Evolutionary conservation across 2,888 invertebrate genomes (phyloP).

Genomic region (Mimumesa dahlbomi): DNA sequence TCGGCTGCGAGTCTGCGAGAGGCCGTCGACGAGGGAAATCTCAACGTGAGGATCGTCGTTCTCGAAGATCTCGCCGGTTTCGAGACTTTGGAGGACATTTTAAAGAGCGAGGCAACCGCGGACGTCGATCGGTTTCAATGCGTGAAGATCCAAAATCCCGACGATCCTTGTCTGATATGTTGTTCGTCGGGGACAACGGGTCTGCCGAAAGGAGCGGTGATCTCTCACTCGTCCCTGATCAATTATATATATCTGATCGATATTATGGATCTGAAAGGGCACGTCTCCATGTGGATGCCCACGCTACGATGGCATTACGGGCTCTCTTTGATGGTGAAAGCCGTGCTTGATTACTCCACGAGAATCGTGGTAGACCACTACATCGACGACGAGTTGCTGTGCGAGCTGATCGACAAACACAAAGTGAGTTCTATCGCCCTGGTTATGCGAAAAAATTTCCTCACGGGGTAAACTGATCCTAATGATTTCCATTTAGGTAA

Average conservation of each 20-base stretch:
- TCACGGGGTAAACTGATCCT: not conserved
- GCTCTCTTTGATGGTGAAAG: slow-evolving; percentile 26
- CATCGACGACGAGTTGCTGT: slow-evolving; percentile 33
- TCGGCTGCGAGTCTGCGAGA: slow-evolving; percentile 17
- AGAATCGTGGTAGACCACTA: slow-evolving; percentile 50
- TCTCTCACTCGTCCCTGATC: slow-evolving; percentile 18
- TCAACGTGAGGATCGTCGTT: slow-evolving; percentile 34
- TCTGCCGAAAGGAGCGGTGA: slow-evolving; percentile 31
- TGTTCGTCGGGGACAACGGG: slow-evolving; percentile 42
- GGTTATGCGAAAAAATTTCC: not conserved
- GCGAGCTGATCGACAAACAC: slow-evolving; percentile 54
- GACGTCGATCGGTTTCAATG: slow-evolving; percentile 35
- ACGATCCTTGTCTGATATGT: slow-evolving; percentile 18
- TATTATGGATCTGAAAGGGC: not conserved
- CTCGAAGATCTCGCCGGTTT: slow-evolving; percentile 31
- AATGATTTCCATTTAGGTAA: slow-evolving; percentile 45
- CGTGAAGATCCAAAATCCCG: not conserved
- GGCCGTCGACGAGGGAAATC: slow-evolving; percentile 27
- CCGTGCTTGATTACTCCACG: slow-evolving; percentile 20
- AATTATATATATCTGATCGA: slow-evolving; percentile 4
- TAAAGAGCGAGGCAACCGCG: not conserved
- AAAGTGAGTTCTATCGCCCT: slow-evolving; percentile 30
- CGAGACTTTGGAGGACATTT: slow-evolving; percentile 25
- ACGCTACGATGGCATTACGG: slow-evolving; percentile 61
- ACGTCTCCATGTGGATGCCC: slow-evolving; percentile 48